A percentile compares a stretch with the other conserved stretches of the same genome.
These are phyloP conservation scores for Idris sp. DNA, from an alignment of 1,140 invertebrate genomes.

Conservation along the genomic window DNA sequence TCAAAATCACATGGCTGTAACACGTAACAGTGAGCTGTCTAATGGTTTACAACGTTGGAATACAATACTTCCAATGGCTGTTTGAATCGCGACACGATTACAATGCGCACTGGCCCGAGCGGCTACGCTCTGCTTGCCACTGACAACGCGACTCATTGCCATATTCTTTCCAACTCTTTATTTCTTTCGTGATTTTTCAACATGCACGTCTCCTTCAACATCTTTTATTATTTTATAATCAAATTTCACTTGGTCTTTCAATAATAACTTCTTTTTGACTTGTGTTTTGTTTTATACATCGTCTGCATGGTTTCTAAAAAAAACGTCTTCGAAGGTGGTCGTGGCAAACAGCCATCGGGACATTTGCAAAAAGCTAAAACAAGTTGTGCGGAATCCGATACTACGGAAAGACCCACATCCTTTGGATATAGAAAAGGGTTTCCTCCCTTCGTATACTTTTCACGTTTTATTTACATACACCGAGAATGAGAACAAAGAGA, in stretches of 20 bases:
- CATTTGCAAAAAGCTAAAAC: conserved; percentile 23
- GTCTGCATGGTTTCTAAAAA: background rate
- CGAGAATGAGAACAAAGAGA: conserved; percentile 30
- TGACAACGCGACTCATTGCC: conserved; percentile 73
- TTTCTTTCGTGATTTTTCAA: conserved; percentile 21
- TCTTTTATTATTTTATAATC: too few species aligned
- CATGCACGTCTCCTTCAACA: conserved; percentile 17
- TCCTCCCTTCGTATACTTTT: conserved; percentile 49
- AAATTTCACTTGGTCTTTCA: too few species aligned
- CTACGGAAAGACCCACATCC: conserved; percentile 52
- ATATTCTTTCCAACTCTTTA: conserved; percentile 60
- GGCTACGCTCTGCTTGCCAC: conserved; percentile 74
- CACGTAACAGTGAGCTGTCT: conserved; percentile 23
- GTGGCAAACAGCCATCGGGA: conserved; percentile 2
- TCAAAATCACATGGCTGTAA: conserved; percentile 34
- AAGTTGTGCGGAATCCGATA: conserved; percentile 43
- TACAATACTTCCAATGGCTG: conserved; percentile 41
- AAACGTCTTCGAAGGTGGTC: conserved; percentile 3
- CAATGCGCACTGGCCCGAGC: conserved; percentile 74
- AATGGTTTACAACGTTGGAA: conserved; percentile 38
- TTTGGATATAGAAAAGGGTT: conserved; percentile 18
- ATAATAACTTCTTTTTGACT: too few species aligned
- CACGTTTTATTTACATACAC: conserved; percentile 47
- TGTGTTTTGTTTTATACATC: too few species aligned
- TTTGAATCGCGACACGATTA: conserved; percentile 68